phyloP scores from a whole-genome alignment of 2,113 vertebrate genomes.

The Copsychus sechellarum region DNA sequence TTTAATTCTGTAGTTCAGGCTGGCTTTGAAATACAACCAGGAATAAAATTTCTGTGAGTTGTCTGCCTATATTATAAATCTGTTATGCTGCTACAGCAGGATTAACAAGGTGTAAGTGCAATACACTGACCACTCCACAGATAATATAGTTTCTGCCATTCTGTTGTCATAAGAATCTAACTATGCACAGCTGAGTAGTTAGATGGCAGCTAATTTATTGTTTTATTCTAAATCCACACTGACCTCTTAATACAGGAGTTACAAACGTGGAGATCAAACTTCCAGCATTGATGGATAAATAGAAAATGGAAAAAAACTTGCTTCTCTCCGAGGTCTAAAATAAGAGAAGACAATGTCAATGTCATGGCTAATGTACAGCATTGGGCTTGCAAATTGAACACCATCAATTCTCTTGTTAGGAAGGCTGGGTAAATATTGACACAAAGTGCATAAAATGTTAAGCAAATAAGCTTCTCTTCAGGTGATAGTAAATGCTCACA shows the following conservation, averaged over 20 bases:
- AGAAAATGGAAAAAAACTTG: slow-evolving; percentile 98
- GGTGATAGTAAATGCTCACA: slow-evolving; percentile 38
- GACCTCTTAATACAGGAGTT: slow-evolving; percentile 93
- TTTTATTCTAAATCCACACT: slow-evolving; percentile 53
- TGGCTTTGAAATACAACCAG: slow-evolving; percentile 5
- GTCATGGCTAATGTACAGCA: neutral
- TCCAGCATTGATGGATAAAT: slow-evolving; percentile 95
- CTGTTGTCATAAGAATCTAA: neutral
- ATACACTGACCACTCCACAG: neutral
- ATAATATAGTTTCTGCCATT: slow-evolving; percentile 21
- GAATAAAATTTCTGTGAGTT: neutral
- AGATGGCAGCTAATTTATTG: slow-evolving; percentile 21
- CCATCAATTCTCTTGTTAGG: slow-evolving; percentile 33
- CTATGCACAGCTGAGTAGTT: neutral
- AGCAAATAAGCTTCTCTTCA: slow-evolving; percentile 36
- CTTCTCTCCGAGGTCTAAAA: slow-evolving; percentile 86
- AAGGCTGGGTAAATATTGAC: slow-evolving; percentile 49
- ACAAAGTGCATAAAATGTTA: slow-evolving; percentile 16
- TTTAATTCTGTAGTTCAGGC: neutral
- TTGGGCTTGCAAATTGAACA: slow-evolving; percentile 21
- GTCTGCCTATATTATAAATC: neutral
- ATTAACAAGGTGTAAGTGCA: slow-evolving; percentile 23
- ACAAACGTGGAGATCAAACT: slow-evolving; percentile 93
- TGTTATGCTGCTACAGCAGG: neutral
- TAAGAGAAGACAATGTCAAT: slow-evolving; percentile 42